Evolutionary conservation across 2,888 invertebrate species (phyloP), one percentile per base, ranked within the genome.

Genomic region (Conchocele bisecta): DNA sequence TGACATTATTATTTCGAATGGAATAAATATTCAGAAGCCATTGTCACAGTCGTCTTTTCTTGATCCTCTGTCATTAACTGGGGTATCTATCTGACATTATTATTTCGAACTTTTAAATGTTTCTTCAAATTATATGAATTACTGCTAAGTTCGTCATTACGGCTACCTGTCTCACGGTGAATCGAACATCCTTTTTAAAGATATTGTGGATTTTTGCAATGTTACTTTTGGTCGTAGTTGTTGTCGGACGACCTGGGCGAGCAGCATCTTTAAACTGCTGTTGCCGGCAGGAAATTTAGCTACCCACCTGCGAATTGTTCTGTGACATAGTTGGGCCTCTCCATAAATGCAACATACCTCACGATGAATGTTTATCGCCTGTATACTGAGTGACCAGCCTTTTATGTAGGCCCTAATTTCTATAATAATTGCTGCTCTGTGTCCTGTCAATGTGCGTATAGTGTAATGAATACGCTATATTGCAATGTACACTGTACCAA

Each of bases 51-150:
- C 20, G 28, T 26, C 5, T 4, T 15, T 13, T 24, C 31, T 48
- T 48, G 26, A n/a, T 48, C 24, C 28, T 48, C 13, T 26, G 26
- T 26, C 22, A 48, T 29, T 31, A 13, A 44, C 22, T 44, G 6
- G 44, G 44, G 44, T 44, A 44, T 44, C 44, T 11, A 17, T 20
- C 26, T 48, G 15, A 17, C 24, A 48, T 48, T 26, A 17, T 6
- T 42, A 6, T 29, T 11, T 13, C 24, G 1, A 57, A 41, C 22
- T 56, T 56, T 37, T 26, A 56, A 22, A 28, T 35, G 20, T 17
- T 61, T 61, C 22, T 61, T 61, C 24, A 51, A 51, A 61, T 51
- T 61, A 15, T 6, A 48, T 48, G 48, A 51, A 41, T 42, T 41
- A 31, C 2, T 41, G 61, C 41, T 51, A 60, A 64, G 56, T 46